These are phyloP conservation scores for Hirudo medicinalis DNA, from an alignment of 1,140 invertebrate genomes.

Conservation along the genomic window DNA sequence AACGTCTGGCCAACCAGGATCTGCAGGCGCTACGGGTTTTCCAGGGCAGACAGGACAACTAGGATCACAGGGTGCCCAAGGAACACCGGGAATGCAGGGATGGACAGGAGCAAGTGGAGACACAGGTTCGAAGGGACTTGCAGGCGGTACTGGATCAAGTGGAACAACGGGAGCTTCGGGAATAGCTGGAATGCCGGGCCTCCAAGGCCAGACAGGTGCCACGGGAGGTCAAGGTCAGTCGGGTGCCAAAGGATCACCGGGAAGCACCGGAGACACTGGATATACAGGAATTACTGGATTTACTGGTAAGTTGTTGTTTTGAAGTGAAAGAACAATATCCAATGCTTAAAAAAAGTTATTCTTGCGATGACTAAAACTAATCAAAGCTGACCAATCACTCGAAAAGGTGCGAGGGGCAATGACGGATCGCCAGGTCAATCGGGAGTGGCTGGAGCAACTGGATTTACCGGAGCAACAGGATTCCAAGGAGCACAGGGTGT, in stretches of 20 bases:
- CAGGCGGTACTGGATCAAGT: slow-evolving; percentile 17
- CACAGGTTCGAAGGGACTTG: slow-evolving; percentile 23
- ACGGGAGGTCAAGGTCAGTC: slow-evolving; percentile 23
- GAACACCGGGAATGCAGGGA: slow-evolving; percentile 31
- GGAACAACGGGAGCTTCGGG: slow-evolving; percentile 25
- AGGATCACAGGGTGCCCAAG: slow-evolving; percentile 29
- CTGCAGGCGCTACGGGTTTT: slow-evolving; percentile 12
- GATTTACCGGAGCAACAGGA: slow-evolving; percentile 38
- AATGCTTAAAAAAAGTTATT: too few species aligned
- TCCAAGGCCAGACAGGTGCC: slow-evolving; percentile 32
- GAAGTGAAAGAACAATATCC: not conserved
- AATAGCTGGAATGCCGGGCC: slow-evolving; percentile 31
- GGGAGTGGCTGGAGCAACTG: not conserved
- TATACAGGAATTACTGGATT: slow-evolving; percentile 46
- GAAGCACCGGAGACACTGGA: slow-evolving; percentile 41
- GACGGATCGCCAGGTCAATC: not conserved
- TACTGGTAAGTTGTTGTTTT: slow-evolving; percentile 33
- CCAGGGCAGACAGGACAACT: slow-evolving; percentile 26
- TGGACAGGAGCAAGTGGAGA: slow-evolving; percentile 27
- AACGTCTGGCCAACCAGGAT: slow-evolving; percentile 19
- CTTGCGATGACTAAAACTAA: not conserved
- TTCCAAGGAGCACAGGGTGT: slow-evolving; percentile 21
- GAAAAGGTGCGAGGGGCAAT: not conserved
- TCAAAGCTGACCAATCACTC: not conserved
- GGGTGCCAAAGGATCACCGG: slow-evolving; percentile 38